Percentiles rank a stretch among this genome's conserved stretches.
Evolutionary conservation across 2,888 invertebrate genomes (phyloP).

Genomic region (Osmoderma eremita): DNA sequence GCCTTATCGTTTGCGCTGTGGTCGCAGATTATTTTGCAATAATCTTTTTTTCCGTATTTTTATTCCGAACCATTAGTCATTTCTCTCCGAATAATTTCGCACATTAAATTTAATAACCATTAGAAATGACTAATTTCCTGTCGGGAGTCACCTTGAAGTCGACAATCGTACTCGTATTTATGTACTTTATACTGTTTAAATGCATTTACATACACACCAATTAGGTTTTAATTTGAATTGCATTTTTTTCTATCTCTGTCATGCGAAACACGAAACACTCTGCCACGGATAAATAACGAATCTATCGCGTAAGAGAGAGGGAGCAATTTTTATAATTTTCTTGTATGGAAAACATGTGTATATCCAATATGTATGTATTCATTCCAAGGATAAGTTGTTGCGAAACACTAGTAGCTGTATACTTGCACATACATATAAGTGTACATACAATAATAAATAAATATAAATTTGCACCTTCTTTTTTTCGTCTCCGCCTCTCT

Average conservation of each 20-base stretch:
- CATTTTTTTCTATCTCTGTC: conserved; percentile 27
- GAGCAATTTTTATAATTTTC: conserved; percentile 26
- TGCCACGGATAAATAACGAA: conserved; percentile 18
- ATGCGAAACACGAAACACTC: conserved; percentile 1
- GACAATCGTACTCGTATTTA: conserved; percentile 23
- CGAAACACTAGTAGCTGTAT: conserved; percentile 35
- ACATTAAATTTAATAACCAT: conserved; percentile 32
- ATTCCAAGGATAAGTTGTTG: conserved; percentile 40
- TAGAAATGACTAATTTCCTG: conserved; percentile 35
- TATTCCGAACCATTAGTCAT: conserved; percentile 30
- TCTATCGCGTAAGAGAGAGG: conserved; percentile 8
- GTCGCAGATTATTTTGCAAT: conserved; percentile 11
- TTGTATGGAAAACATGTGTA: conserved; percentile 18
- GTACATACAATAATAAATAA: conserved; percentile 9
- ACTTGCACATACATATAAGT: neutral
- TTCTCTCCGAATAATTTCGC: conserved; percentile 30
- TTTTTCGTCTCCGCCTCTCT: conserved; percentile 23
- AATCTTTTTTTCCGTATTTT: conserved; percentile 11
- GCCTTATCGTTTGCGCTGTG: neutral
- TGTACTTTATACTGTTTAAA: conserved; percentile 28
- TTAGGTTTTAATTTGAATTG: conserved; percentile 35
- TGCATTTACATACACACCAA: conserved; percentile 36
- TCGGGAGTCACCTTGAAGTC: conserved; percentile 28
- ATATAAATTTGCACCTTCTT: conserved; percentile 30
- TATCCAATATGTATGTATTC: conserved; percentile 20